Evolutionary conservation across 2,797 vertebrate genomes (phyloP).

Genomic region (Phrynocephalus guinanensis): DNA sequence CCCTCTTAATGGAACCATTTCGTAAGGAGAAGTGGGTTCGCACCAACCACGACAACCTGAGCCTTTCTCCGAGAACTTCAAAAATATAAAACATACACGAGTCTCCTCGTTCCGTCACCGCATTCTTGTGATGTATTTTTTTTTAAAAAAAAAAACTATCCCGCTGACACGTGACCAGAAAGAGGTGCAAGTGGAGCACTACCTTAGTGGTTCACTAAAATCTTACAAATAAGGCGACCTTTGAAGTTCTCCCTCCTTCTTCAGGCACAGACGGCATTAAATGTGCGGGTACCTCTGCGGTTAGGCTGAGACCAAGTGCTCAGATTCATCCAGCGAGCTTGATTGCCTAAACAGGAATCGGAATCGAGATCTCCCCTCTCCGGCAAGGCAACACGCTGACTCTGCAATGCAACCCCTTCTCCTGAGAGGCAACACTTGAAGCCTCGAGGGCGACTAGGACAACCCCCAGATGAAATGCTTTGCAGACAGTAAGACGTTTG

Average conservation of each 20-base stretch:
- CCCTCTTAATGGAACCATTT: no score
- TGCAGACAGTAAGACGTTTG: background rate
- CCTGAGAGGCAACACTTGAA: background rate
- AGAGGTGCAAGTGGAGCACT: no score
- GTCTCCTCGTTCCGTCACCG: background rate
- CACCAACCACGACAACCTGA: background rate
- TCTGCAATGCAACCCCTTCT: background rate
- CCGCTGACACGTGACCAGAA: no score
- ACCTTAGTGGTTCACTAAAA: no score
- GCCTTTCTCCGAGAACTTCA: background rate
- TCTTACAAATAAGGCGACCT: no score
- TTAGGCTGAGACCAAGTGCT: background rate
- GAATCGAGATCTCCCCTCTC: background rate
- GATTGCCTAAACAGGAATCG: background rate
- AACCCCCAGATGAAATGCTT: background rate
- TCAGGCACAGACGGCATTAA: no score
- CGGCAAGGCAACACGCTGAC: background rate
- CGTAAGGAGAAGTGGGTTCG: no score
- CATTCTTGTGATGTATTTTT: background rate
- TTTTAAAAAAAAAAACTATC: no score
- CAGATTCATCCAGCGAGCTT: background rate
- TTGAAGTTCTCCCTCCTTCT: no score
- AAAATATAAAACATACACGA: no score
- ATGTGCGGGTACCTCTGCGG: no score
- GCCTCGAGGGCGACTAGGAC: background rate